Conservation (phyloP, 2,113 vertebrate species). For the Prunella himalayana region DNA sequence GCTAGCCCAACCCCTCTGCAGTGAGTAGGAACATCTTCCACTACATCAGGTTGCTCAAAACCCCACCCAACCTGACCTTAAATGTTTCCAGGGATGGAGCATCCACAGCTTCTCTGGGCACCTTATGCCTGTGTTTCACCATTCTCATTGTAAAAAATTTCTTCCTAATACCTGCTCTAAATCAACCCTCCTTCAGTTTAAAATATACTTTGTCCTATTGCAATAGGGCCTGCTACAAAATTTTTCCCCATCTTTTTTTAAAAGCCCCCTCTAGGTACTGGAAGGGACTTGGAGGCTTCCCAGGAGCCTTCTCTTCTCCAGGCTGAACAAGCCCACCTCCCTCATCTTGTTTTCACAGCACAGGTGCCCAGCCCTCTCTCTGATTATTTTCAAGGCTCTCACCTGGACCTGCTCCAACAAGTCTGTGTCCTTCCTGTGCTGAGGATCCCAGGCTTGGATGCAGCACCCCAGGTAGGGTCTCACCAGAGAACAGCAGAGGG, state of each 20-base stretch:
- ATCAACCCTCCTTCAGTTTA: neutral
- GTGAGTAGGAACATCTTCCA: neutral
- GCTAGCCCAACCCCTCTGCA: neutral
- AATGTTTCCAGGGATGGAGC: neutral
- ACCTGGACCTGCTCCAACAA: neutral
- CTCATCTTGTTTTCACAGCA: neutral
- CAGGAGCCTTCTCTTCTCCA: neutral
- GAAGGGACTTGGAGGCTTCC: neutral
- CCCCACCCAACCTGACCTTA: neutral
- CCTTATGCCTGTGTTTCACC: neutral
- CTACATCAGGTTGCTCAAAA: neutral
- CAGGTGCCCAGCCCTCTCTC: neutral
- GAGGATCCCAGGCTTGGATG: neutral
- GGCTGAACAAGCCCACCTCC: neutral
- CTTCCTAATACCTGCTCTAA: neutral
- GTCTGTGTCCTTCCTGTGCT: neutral
- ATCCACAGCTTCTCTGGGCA: neutral
- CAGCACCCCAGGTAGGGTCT: neutral
- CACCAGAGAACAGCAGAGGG: neutral
- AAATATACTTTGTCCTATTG: neutral
- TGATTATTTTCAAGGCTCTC: neutral
- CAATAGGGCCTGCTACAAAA: neutral
- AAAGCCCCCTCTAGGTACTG: neutral
- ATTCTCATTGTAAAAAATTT: neutral
- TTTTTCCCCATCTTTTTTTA: neutral